Evolutionary conservation across 1,140 invertebrate genomes (phyloP), one percentile per base, ranked within the genome.

Genomic region (Hetaerina americana): DNA sequence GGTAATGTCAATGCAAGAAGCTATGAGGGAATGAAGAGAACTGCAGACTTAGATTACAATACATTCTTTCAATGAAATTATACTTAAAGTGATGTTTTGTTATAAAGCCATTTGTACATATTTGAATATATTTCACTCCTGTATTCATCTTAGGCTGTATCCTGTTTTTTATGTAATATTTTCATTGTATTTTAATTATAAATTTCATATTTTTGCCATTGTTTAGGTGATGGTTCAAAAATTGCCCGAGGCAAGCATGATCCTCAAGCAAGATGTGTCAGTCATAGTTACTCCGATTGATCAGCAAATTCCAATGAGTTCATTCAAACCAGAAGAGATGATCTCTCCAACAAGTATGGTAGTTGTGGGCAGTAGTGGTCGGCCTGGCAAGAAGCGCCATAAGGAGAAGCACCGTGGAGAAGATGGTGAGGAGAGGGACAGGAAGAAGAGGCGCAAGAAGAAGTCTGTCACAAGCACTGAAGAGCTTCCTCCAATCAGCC

Each of bases 401-500:
- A 85, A 88, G 77, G 88, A 90, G 74, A 90, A 90, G 75, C 88
- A 90, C 76, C 67, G 25, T 26, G 67, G 25, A 18, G 67, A 68
- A 25, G 67, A 28, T 57, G 40, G 40, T 25, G 67, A 28, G 26
- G 67, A 68, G 67, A 28, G 40, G 10, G 40, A 57, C 40, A 2
- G 40, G 40, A 57, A 57, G 10, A 57, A 57, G 10, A 57, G 40
- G 10, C 40, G 40, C 40, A 57, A 57, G 10, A 57, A 57, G 40
- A 57, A 57, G 40, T 57, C 40, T 5, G 40, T 57, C 22, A 10
- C 40, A 5, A 57, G 40, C 22, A 10, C 40, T 10, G 40, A 57
- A n/a, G 40, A 57, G 22, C 22, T 57, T 18, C 22, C 40, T 57
- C 40, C 40, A 2, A 57, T 57, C 40, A 57, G 40, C 40, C 40